Evolutionary conservation across 2,113 vertebrate species (phyloP).

Genomic region (Brachypteracias leptosomus): DNA sequence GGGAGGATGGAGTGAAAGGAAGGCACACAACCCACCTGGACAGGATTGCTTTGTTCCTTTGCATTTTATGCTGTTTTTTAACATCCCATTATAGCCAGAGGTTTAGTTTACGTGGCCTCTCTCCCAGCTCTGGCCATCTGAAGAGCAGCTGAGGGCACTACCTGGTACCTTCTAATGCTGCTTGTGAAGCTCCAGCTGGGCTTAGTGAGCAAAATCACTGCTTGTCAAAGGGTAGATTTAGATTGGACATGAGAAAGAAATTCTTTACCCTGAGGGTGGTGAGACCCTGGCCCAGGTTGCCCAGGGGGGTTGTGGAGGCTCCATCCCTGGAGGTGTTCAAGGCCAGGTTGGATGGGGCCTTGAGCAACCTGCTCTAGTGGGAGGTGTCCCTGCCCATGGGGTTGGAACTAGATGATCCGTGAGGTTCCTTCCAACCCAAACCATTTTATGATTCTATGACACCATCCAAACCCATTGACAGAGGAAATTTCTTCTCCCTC

Average conservation of each 20-base stretch:
- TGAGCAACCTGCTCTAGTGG: no score
- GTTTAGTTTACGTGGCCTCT: background rate
- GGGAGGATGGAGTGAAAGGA: background rate
- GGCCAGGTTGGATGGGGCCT: no score
- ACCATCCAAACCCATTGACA: background rate
- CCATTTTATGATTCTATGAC: background rate
- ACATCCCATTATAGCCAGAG: background rate
- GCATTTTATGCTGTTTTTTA: background rate
- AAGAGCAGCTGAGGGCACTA: background rate
- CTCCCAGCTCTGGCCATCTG: background rate
- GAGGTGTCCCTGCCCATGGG: no score
- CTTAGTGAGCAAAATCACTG: background rate
- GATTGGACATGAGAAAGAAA: no score
- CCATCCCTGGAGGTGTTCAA: no score
- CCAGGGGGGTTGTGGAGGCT: no score
- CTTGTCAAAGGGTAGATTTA: no score
- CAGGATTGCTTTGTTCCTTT: background rate
- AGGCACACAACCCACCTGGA: background rate
- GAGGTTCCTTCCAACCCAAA: no score
- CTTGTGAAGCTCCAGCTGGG: background rate
- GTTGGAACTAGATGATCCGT: no score
- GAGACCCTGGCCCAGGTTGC: no score
- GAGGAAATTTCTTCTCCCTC: background rate
- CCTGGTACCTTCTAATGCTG: background rate
- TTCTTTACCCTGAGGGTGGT: no score